Evolutionary conservation across 2,797 vertebrate species (phyloP), one percentile per base, ranked within the genome.

Genomic region (Hypotaenidia okinawae): DNA sequence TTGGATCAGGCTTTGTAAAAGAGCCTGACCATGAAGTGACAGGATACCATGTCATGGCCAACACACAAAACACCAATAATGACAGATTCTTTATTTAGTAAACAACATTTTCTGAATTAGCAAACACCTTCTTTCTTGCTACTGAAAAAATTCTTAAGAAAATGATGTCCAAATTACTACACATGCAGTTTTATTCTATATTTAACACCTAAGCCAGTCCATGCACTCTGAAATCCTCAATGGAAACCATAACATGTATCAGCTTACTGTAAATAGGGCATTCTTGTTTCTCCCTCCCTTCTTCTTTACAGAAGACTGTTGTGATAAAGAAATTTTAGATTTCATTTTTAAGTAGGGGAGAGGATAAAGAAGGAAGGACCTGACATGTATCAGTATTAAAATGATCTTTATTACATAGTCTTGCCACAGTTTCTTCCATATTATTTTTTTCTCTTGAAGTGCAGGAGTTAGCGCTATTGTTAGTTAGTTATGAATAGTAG

Each of bases 21-120:
- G 69, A 75, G 73, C n/a, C 69, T 58, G 51, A 86, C 63, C 55
- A 67, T 32, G 5, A 84, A 81, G 45, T 51, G 80, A 78, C 51
- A 73, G n/a, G 32, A 70, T 23, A 69, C 23, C n/a, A 37, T 33
- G 57, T 63, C 47, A 73, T 24, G 52, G 66, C n/a, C 66, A 49
- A 49, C 1, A 14, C 18, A 14, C 35, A 88, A 90, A 90, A 82
- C 43, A 86, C 19, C 25, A 57, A 78, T 77, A 94, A 41, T 45
- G 13, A 93, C 77, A 82, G 52, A 61, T 18, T 61, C 9, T 66
- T 49, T 45, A 84, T 80, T 47, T 59, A 72, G 58, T n/a, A 78
- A 86, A 59, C n/a, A 82, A 73, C 32, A 74, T 77, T 91, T 87
- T 52, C 63, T 89, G 39, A 91, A 87, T 83, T 80, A 90, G 47